Conservation (phyloP, 2,888 invertebrate species). For the Hololepta plana region DNA sequence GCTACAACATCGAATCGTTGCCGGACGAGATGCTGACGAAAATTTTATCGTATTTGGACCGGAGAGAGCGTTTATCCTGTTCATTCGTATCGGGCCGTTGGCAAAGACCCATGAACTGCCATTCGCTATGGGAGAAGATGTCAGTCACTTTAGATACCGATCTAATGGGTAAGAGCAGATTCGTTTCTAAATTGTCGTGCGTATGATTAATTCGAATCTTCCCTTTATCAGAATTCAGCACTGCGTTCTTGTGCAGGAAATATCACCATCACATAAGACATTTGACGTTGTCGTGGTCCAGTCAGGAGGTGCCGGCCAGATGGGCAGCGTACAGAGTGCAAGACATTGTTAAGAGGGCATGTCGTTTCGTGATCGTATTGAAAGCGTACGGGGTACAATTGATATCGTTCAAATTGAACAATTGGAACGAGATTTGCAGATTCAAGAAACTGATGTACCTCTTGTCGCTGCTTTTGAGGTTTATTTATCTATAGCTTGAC, state of each 20-base stretch:
- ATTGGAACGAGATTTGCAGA: constrained; percentile 29
- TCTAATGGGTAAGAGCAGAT: constrained; percentile 14
- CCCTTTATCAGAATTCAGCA: constrained; percentile 17
- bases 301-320: constrained; percentile 23
- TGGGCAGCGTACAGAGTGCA: constrained; percentile 24
- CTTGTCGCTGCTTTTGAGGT: constrained; percentile 20
- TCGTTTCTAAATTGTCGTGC: background rate
- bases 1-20: constrained; percentile 13
- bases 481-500: no score
- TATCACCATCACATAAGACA: constrained; percentile 28
- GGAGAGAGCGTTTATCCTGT: constrained; percentile 19
- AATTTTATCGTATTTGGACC: constrained; percentile 17
- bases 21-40: constrained; percentile 18
- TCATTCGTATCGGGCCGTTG: constrained; percentile 19
- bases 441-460: constrained; percentile 23
- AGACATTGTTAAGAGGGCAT: constrained; percentile 23
- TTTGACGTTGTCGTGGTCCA: constrained; percentile 30
- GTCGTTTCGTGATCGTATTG: constrained; percentile 18
- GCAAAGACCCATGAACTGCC: constrained; percentile 17
- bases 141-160: constrained; percentile 20
- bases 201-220: background rate
- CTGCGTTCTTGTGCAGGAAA: constrained; percentile 17
- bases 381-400: constrained; percentile 23
- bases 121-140: constrained; percentile 19
- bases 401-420: constrained; percentile 24